Base-by-base conservation (phyloP, 2,113 vertebrate species). In the Trogon melanurus region DNA sequence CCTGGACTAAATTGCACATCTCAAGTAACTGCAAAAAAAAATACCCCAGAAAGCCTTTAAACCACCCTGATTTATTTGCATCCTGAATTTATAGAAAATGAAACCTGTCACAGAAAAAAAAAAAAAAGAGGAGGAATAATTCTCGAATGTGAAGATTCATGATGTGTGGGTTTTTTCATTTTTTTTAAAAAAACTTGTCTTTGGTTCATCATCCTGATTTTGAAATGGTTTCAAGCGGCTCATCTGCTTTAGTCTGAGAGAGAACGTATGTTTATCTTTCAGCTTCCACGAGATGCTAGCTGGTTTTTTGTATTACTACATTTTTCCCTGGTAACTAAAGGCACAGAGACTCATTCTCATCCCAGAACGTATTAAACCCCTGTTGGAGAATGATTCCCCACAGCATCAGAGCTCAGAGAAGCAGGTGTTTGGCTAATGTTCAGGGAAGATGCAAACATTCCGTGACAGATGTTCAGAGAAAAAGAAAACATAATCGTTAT, bases 371-470 rank as follows among this genome's bases (percentile, higher is more conserved):
- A 30, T 53, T 71, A 95, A 89, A 44, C 21, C 61, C 64, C 65
- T 69, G 57, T 71, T 84, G 89, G 65, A 89, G 56, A 84, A 84
- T 71, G 56, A 81, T 89, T 93, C 88, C 80, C 73, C 44, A 48
- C 83, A 86, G 69, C 72, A 71, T 64, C 72, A 51, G 38, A 71
- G 89, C 69, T 84, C 83, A 72, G 80, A 85, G 86, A 92, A 96
- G 58, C 92, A 92, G 91, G 92, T 97, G 95, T 93, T 91, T 93
- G 56, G 85, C 69, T 96, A 67, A 94, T 71, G 83, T 84, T 88
- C 56, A 78, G 60, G 56, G 75, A 94, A 81, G 72, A 78, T 90
- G 36, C 86, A 96, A 92, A 88, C 51, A 88, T 78, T 86, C 70
- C 1, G 3, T 88, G 88, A 86, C 96, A 97, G 94, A 95, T 95